These are phyloP conservation scores for Anableps anableps DNA, from an alignment of 2,797 vertebrate genomes.

Conservation along the genomic window DNA sequence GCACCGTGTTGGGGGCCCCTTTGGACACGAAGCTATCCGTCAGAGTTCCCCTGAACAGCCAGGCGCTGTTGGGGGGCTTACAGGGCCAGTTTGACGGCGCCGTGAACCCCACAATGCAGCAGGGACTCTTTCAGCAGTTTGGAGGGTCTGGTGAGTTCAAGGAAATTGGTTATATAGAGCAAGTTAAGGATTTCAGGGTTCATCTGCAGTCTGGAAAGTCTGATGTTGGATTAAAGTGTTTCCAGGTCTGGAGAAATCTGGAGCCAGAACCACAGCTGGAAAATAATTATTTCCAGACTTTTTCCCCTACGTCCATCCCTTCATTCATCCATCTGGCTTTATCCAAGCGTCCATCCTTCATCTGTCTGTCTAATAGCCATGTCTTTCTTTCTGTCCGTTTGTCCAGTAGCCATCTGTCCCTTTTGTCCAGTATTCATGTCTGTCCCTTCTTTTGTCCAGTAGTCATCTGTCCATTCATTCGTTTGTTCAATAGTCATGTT, in stretches of 20 bases:
- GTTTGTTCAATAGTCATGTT: background rate
- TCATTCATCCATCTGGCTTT: background rate
- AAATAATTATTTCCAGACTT: background rate
- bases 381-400: too few species aligned
- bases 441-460: background rate
- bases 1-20: constrained; percentile 73
- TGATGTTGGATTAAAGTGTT: too few species aligned
- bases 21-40: constrained; percentile 83
- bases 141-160: constrained; percentile 84
- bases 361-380: background rate
- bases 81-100: constrained; percentile 86
- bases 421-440: background rate
- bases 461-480: background rate
- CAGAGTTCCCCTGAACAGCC: constrained; percentile 83
- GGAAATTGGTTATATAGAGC: background rate
- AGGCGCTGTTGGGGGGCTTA: constrained; percentile 84
- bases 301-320: background rate
- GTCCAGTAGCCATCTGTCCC: background rate
- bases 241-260: background rate
- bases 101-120: constrained; percentile 86
- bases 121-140: constrained; percentile 78
- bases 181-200: background rate
- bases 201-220: background rate
- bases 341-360: background rate
- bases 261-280: background rate